Percentiles rank a stretch among this genome's conserved stretches.
Conservation (phyloP, 2,888 invertebrate species). For the Cerceris ruficornis region DNA sequence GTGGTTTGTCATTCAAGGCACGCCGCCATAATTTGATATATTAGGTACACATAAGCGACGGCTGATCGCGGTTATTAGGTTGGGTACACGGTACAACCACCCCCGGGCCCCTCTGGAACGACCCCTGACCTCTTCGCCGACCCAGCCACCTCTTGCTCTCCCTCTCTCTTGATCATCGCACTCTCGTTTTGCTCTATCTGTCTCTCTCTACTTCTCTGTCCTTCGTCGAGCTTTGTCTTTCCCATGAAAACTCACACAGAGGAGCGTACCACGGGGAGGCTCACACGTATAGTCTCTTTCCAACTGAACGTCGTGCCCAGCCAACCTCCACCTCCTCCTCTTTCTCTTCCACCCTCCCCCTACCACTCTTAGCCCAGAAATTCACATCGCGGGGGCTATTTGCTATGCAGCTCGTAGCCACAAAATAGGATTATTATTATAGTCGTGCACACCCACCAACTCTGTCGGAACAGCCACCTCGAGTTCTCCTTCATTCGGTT, state of each 20-base stretch:
- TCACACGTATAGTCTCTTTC: slow-evolving; percentile 6
- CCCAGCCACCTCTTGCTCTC: slow-evolving; percentile 32
- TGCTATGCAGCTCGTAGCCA: slow-evolving; percentile 77
- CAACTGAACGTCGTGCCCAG: slow-evolving; percentile 32
- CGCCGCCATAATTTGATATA: slow-evolving; percentile 79
- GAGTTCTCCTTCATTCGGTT: slow-evolving; percentile 13
- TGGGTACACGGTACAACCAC: slow-evolving; percentile 73
- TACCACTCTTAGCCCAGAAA: slow-evolving; percentile 58
- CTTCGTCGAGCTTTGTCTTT: slow-evolving; percentile 3
- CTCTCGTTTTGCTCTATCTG: neutral
- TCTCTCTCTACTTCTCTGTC: slow-evolving; percentile 9
- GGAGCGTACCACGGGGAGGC: neutral
- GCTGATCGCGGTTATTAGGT: slow-evolving; percentile 81
- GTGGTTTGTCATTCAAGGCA: slow-evolving; percentile 75
- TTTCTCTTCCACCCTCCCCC: no score
- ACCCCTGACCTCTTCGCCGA: slow-evolving; percentile 68
- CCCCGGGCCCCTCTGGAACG: slow-evolving; percentile 61
- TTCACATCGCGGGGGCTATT: slow-evolving; percentile 72
- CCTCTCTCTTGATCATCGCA: slow-evolving; percentile 18
- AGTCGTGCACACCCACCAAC: slow-evolving; percentile 60
- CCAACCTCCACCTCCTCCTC: slow-evolving; percentile 4
- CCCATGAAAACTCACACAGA: slow-evolving; percentile 1
- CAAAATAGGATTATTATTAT: slow-evolving; percentile 79
- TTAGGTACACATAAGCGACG: slow-evolving; percentile 80
- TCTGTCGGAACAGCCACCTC: slow-evolving; percentile 44